Evolutionary conservation across 2,797 vertebrate species (phyloP), one percentile per base, ranked within the genome.

Genomic region (Anguilla marmorata): DNA sequence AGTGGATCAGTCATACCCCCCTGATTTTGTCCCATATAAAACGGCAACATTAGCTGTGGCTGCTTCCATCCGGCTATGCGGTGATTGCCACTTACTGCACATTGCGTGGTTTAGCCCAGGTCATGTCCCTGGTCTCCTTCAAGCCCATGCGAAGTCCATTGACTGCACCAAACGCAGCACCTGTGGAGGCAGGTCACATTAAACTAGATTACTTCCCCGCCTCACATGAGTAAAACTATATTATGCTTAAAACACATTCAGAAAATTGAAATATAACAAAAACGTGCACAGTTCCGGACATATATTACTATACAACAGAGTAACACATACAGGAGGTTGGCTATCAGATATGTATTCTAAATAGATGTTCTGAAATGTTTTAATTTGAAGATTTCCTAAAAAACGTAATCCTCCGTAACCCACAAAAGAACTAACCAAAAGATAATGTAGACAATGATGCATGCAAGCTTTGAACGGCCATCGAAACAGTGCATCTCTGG

Each of bases 41-140:
- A 72, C 2, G 1, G 69, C 69, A 27, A 12, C 69, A 12, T 30
- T 33, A 2, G 9, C 2, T 30, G 69, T 33, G 69, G 69, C 24
- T n/a, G 27, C 27, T 33, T 72, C 69, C 69, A 33, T 72, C n/a
- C 2, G 9, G 27, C 7, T 2, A 27, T 14, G 7, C 63, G n/a
- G 63, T 2, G 63, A 72, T 27, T 11, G 84, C 30, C 87, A 98
- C 99, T 98, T 94, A 99, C 99, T 99, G 98, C 86, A 99, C 98
- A 0, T 99, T 99, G 92, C 98, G 97, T 91, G 99, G 99, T 96
- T 99, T 99, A 92, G 99, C 98, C 98, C 98, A 99, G 0, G 96
- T 91, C 98, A 99, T 98, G 88, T 96, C 98, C 90, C 97, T 97
- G 0, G 98, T 99, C 93, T 99, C 99, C 91, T 96, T 98, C 89